Base-by-base conservation (phyloP, 2,113 vertebrate genomes). In the Diadophis punctatus region DNA sequence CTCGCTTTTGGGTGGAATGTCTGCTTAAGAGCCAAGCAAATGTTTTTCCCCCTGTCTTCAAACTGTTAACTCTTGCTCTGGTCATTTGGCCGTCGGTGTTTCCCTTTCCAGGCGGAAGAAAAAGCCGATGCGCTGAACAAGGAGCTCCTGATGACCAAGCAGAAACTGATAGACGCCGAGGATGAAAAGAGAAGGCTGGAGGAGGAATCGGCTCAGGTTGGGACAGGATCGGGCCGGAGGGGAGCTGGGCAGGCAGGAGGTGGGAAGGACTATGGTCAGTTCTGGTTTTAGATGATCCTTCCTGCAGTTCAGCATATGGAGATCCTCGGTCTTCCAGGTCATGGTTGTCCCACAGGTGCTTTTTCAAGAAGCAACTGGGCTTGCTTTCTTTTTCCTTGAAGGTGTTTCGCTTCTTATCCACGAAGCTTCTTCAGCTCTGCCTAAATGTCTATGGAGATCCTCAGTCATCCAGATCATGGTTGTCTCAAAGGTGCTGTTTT, bases 81-180 rank as follows among this genome's bases (percentile, higher is more conserved):
- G 18, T 91, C 4, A 5, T 12, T 18, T 1, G 27, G 0, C 55
- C 68, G 3, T 46, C 0, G 8, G 14, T 87, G 34, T 2, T 92
- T n/a, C 86, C 55, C 86, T 46, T 96, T 97, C n/a, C 95, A 99
- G 99, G 99, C 99, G 0, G 99, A 99, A 95, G 99, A 99, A 91
- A 99, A 99, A 96, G 98, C 99, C 34, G 99, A 99, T 43, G 99
- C 99, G 12, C 97, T 99, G 91, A 99, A 99, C 96, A 99, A 99
- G 97, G 99, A 99, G 94, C 96, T 99, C 91, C 98, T 99, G 88
- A 98, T 99, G 98, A 99, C 99, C 96, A 99, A 99, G 96, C 99
- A 99, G 97, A 99, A 99, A 94, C 91, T 99, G 95, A 98, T 99
- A 60, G 99, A 99, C 90, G 98, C 99, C 0, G 99, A 99, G 94